Evolutionary conservation across 2,797 vertebrate species (phyloP).

Genomic region (Atherinosoma microstoma): DNA sequence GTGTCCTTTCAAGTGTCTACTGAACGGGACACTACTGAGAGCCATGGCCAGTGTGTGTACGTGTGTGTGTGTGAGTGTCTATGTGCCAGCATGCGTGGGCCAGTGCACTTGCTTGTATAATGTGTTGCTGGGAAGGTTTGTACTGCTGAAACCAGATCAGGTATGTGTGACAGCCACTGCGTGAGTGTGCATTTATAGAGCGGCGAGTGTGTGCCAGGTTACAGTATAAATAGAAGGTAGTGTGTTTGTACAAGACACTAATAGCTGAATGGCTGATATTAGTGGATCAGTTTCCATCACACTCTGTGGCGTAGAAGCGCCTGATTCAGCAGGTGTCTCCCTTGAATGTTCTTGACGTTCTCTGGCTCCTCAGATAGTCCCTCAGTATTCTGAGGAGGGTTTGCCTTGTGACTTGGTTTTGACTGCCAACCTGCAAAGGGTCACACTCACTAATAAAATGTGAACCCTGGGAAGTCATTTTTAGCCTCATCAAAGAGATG

Average conservation of each 20-base stretch:
- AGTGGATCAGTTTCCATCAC: slow-evolving; percentile 79
- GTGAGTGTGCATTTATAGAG: slow-evolving; percentile 80
- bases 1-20: slow-evolving; percentile 81
- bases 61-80: slow-evolving; percentile 35
- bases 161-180: slow-evolving; percentile 75
- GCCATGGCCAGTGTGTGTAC: slow-evolving; percentile 60
- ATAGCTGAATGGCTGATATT: slow-evolving; percentile 73
- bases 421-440: slow-evolving; percentile 12
- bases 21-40: slow-evolving; percentile 75
- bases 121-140: slow-evolving; percentile 75
- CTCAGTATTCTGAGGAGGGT: slow-evolving; percentile 51
- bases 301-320: slow-evolving; percentile 78
- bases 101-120: slow-evolving; percentile 63
- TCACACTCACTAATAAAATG: slow-evolving; percentile 19
- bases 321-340: slow-evolving; percentile 83
- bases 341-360: slow-evolving; percentile 57
- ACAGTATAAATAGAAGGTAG: slow-evolving; percentile 75
- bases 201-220: slow-evolving; percentile 64
- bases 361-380: slow-evolving; percentile 32
- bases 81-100: slow-evolving; percentile 54
- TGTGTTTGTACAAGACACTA: slow-evolving; percentile 73
- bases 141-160: slow-evolving; percentile 77
- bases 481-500: neutral
- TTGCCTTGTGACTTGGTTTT: slow-evolving; percentile 63
- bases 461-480: slow-evolving; percentile 8